Conservation (phyloP, 2,797 vertebrate genomes). For the Pampus argenteus region DNA sequence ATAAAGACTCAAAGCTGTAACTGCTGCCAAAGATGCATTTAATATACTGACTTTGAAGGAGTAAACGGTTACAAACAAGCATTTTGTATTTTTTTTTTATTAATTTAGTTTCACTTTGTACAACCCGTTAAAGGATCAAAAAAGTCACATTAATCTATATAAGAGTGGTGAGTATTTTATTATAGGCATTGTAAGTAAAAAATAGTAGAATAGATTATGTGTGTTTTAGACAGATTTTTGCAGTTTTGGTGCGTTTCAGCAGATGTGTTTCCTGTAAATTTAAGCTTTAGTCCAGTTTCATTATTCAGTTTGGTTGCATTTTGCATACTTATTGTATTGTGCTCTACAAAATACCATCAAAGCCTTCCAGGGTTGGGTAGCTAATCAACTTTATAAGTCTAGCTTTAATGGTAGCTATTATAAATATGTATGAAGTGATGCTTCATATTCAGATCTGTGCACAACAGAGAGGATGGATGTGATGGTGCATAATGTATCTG, state of each 20-base stretch:
- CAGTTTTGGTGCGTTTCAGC: background rate
- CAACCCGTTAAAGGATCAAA: too few relatives aligned
- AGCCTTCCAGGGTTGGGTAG: slow-evolving; percentile 32
- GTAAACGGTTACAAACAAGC: too few relatives aligned
- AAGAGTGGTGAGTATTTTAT: too few relatives aligned
- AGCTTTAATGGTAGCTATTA: slow-evolving; percentile 57
- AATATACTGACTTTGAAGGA: too few relatives aligned
- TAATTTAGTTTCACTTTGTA: too few relatives aligned
- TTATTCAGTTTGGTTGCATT: slow-evolving; percentile 14
- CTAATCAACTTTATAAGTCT: slow-evolving; percentile 58
- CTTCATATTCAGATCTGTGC: slow-evolving; percentile 58
- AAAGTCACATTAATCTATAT: background rate
- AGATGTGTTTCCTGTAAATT: background rate
- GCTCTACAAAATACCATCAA: slow-evolving; percentile 12
- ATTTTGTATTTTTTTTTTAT: too few relatives aligned
- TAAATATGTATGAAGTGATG: slow-evolving; percentile 72
- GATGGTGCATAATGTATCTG: slow-evolving; percentile 55
- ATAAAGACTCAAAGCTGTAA: too few relatives aligned
- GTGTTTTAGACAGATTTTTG: background rate
- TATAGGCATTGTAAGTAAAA: too few relatives aligned
- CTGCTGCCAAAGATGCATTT: too few relatives aligned
- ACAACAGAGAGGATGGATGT: slow-evolving; percentile 45
- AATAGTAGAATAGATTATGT: too few relatives aligned
- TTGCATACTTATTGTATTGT: slow-evolving; percentile 34
- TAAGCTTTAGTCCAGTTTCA: background rate